Evolutionary conservation across 92 coral and sea anemone species (phyloP), one percentile per base, ranked within the genome.

Genomic region (Paragorgia papillata): DNA sequence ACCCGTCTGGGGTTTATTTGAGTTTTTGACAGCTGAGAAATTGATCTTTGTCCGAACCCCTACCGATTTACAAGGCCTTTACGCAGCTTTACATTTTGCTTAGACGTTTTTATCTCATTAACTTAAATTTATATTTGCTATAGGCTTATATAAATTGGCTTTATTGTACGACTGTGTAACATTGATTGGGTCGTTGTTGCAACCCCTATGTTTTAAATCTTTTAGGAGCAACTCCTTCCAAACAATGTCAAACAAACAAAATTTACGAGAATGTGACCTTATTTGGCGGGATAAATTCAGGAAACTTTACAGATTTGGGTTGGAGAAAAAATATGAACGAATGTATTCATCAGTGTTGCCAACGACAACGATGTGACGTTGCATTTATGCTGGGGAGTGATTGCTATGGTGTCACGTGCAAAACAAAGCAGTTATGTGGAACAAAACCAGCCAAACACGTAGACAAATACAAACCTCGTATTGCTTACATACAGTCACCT

Each of bases 221-320:
- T 37, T 10, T 37, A 37, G 43, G 28, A 33, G 41, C 22, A 51
- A 34, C 35, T 49, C 56, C 54, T 1, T 49, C 74, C 19, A 76
- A 69, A n/a, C 82, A 79, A 48, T 94, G 98, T 46, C 90, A 84
- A 56, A 64, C 81, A 33, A 94, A 92, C 35, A 61, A 73, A 54
- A 82, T 88, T 20, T 85, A 88, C 68, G 86, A 86, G 60, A 91
- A 89, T 82, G 98, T 94, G 81, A 94, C 98, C 1, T 75, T 94
- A 30, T 85, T 88, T 22, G 98, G 98, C 7, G 98, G 98, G 29
- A 94, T 94, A 30, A 84, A 87, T 81, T 94, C 98, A 7, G 98
- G 98, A 49, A 91, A 88, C 64, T 94, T 94, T 81, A 76, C 83
- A 19, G 93, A 94, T 54, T 83, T 94, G 25, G 98, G 98, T 20